Evolutionary conservation across 2,113 vertebrate species (phyloP).

Genomic region (Campylorhamphus procurvoides): DNA sequence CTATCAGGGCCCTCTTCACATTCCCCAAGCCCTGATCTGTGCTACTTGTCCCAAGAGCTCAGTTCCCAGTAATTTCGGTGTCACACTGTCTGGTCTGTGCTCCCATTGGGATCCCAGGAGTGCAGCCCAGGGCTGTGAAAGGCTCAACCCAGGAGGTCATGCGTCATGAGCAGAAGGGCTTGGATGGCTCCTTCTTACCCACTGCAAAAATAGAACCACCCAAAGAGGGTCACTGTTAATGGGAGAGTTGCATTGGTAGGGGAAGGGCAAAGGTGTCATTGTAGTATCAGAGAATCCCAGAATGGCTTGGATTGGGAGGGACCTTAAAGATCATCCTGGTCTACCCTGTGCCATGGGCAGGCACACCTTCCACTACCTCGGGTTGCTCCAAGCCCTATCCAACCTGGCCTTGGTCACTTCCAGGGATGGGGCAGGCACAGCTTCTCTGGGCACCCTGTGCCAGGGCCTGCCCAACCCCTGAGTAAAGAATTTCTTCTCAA

Average conservation of each 20-base stretch:
- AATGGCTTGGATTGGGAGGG: neutral
- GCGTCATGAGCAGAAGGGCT: neutral
- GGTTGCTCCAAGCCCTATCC: accelerated
- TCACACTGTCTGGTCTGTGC: accelerated
- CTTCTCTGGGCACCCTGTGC: neutral
- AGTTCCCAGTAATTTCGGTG: neutral
- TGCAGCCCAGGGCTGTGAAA: accelerated
- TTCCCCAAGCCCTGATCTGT: neutral
- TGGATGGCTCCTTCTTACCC: neutral
- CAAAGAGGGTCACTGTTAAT: neutral
- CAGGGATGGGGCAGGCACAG: neutral
- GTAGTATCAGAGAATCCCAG: neutral
- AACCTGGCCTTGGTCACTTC: accelerated
- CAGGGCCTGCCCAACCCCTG: accelerated
- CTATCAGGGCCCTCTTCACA: accelerated
- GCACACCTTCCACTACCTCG: neutral
- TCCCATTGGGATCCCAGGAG: neutral
- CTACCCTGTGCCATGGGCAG: neutral
- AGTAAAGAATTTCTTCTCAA: neutral
- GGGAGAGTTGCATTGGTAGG: neutral
- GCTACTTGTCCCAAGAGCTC: accelerated
- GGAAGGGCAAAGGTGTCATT: neutral
- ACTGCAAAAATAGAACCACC: neutral
- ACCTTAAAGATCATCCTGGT: accelerated
- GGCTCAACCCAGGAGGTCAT: neutral